phyloP scores from a whole-genome alignment of 2,113 vertebrate genomes.

The Oreochromis aureus region DNA sequence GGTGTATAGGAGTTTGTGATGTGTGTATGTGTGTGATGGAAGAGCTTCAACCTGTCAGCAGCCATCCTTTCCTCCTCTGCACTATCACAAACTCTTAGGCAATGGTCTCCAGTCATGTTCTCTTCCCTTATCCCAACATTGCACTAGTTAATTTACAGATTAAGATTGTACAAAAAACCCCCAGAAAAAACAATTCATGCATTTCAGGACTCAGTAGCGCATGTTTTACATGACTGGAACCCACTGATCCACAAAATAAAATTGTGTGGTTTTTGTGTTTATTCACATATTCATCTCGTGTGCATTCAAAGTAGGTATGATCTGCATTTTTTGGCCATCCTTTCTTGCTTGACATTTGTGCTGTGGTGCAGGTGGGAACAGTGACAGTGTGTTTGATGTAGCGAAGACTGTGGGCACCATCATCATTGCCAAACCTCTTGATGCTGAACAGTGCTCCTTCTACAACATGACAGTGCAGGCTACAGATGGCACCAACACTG shows the following conservation, averaged over 20 bases:
- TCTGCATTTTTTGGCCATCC: neutral
- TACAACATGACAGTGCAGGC: slow-evolving; percentile 95
- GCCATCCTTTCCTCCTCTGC: neutral
- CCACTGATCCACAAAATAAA: neutral
- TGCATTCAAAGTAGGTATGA: neutral
- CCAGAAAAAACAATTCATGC: neutral
- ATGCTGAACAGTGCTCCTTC: slow-evolving; percentile 87
- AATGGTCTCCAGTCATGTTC: neutral
- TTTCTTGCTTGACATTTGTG: neutral
- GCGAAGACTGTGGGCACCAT: slow-evolving; percentile 91
- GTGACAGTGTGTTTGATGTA: slow-evolving; percentile 87
- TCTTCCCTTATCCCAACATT: neutral
- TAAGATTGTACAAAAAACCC: neutral
- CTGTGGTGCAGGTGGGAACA: slow-evolving; percentile 82
- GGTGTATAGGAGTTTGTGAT: neutral
- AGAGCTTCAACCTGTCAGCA: neutral
- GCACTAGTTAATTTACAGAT: neutral
- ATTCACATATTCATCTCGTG: neutral
- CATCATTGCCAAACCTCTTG: slow-evolving; percentile 89
- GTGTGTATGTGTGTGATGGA: neutral
- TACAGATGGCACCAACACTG: slow-evolving; percentile 88
- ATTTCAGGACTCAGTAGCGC: neutral
- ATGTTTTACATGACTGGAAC: neutral
- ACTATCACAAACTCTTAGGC: neutral
- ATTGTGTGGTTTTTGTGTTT: neutral